Conservation (phyloP, 35 echinoderm and acorn worm genomes). For the Eucidaris tribuloides region DNA sequence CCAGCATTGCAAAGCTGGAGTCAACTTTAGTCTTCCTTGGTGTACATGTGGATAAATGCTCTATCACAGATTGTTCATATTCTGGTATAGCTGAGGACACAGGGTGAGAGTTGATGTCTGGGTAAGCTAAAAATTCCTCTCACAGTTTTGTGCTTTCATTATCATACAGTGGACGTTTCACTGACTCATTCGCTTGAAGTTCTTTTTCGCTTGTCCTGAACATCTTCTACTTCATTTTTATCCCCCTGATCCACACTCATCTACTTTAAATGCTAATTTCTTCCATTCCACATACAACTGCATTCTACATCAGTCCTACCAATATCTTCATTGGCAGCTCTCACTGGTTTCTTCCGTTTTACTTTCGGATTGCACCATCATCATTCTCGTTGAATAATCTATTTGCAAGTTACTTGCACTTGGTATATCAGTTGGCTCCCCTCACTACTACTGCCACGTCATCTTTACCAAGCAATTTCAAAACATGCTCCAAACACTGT, state of each 20-base stretch:
- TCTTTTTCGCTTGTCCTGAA: too few relatives aligned
- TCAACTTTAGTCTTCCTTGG: slow-evolving; percentile 32
- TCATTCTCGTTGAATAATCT: neutral
- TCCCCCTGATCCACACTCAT: neutral
- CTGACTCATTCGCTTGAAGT: too few relatives aligned
- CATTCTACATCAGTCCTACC: neutral
- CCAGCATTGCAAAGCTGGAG: slow-evolving; percentile 53
- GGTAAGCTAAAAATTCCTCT: too few relatives aligned
- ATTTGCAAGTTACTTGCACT: neutral
- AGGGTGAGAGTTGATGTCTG: too few relatives aligned
- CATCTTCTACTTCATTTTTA: neutral
- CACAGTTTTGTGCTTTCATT: too few relatives aligned
- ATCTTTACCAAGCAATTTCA: slow-evolving; percentile 5
- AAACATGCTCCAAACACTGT: slow-evolving; percentile 1
- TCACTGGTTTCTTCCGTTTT: neutral
- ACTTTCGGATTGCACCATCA: neutral
- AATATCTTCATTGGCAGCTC: neutral
- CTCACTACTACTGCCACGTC: too few relatives aligned
- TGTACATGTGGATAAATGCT: slow-evolving; percentile 58
- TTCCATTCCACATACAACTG: neutral
- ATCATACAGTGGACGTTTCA: too few relatives aligned
- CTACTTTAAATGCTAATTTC: neutral
- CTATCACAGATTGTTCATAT: slow-evolving; percentile 41
- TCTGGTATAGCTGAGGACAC: too few relatives aligned
- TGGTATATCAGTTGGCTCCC: neutral